Percentiles rank a stretch among this genome's conserved stretches.
These are phyloP conservation scores for Scaptomyza montana DNA, from an alignment of 1,140 invertebrate species.

Conservation along the genomic window DNA sequence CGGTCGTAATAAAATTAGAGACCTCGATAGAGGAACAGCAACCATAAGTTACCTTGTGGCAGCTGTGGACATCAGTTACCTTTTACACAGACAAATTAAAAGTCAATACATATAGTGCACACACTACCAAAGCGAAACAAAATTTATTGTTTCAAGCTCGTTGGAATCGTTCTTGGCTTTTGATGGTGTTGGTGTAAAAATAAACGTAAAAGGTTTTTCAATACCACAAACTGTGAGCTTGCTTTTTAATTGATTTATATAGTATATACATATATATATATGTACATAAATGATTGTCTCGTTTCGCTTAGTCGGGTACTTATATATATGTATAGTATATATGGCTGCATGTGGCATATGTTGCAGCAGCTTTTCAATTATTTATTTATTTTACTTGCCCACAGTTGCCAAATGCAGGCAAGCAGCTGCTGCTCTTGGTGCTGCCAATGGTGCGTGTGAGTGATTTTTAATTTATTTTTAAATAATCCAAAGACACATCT, in stretches of 20 bases:
- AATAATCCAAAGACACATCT: slow-evolving; percentile 34
- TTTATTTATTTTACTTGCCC: slow-evolving; percentile 29
- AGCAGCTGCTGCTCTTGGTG: slow-evolving; percentile 7
- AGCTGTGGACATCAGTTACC: slow-evolving; percentile 28
- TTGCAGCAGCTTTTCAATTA: slow-evolving; percentile 18
- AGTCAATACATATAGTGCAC: slow-evolving; percentile 56
- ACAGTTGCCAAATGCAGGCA: slow-evolving; percentile 37
- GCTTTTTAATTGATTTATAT: slow-evolving; percentile 39
- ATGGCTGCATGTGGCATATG: slow-evolving; percentile 3
- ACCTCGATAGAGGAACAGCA: slow-evolving; percentile 10
- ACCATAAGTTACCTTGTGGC: slow-evolving; percentile 30
- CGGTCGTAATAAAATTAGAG: slow-evolving; percentile 33
- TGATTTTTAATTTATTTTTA: slow-evolving; percentile 72
- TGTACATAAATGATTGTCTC: background rate
- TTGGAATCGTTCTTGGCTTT: slow-evolving; percentile 28
- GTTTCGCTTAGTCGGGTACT: no score
- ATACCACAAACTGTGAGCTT: background rate
- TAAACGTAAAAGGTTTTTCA: background rate
- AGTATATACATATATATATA: background rate
- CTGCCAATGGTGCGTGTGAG: slow-evolving; percentile 61
- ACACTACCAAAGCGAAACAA: slow-evolving; percentile 21
- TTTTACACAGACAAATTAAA: slow-evolving; percentile 60
- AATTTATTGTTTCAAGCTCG: slow-evolving; percentile 69
- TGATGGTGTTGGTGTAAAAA: background rate
- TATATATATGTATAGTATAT: background rate